Evolutionary conservation across 2,113 vertebrate species (phyloP).

Genomic region (Glaucomys volans): DNA sequence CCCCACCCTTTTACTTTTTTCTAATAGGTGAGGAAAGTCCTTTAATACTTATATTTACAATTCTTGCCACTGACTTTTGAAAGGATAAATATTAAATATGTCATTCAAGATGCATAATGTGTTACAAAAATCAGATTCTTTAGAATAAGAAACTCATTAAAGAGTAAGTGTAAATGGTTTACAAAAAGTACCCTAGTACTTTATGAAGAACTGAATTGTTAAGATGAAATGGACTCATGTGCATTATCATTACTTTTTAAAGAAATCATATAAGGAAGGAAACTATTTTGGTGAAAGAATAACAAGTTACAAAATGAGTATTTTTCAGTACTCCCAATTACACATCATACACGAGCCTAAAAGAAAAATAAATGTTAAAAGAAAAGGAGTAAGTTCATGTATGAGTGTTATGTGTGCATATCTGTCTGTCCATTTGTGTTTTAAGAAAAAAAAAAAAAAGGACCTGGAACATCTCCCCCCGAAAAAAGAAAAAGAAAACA

Average conservation of each 20-base stretch:
- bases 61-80: conserved; percentile 72
- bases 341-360: neutral
- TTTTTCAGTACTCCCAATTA: conserved; percentile 40
- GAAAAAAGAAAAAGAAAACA: neutral
- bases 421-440: neutral
- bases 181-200: conserved; percentile 16
- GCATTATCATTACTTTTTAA: conserved; percentile 31
- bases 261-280: conserved; percentile 53
- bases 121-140: conserved; percentile 71
- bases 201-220: conserved; percentile 49
- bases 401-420: neutral
- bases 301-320: neutral
- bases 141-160: conserved; percentile 70
- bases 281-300: conserved; percentile 43
- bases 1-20: conserved; percentile 54
- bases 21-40: conserved; percentile 68
- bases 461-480: neutral
- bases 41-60: conserved; percentile 70
- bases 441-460: conserved; percentile 34
- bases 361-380: conserved; percentile 14
- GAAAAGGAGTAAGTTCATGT: neutral
- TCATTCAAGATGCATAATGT: conserved; percentile 68
- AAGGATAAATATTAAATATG: conserved; percentile 72
- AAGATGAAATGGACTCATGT: neutral
- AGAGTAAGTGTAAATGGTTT: conserved; percentile 52